A percentile compares a stretch with the other conserved stretches of the same genome.
Conservation (phyloP, 2,888 invertebrate species). For the Coenonympha glycerion region DNA sequence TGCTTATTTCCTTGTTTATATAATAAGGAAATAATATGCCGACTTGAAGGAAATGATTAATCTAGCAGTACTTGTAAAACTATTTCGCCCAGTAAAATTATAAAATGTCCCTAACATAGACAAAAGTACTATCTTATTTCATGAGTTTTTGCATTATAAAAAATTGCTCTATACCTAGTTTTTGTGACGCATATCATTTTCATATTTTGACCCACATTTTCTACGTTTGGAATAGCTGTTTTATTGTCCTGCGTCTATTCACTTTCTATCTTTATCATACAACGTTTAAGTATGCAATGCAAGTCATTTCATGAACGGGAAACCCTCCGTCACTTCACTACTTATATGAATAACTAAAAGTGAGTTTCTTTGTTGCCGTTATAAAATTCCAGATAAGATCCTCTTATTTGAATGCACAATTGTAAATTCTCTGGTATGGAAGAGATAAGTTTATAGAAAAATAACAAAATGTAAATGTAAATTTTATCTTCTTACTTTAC, state of each 20-base stretch:
- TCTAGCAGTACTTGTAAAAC: neutral
- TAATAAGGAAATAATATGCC: too few species aligned
- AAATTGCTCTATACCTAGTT: too few species aligned
- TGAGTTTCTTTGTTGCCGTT: neutral
- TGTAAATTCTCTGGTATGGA: too few species aligned
- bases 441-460: too few species aligned
- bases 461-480: neutral
- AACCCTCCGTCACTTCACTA: too few species aligned
- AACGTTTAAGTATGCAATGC: neutral
- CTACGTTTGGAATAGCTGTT: neutral
- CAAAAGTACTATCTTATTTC: too few species aligned
- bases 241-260: neutral
- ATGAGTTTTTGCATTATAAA: too few species aligned
- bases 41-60: neutral
- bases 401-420: too few species aligned
- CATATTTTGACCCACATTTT: neutral
- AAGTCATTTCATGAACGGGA: too few species aligned
- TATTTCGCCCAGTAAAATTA: neutral
- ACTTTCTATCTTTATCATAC: neutral
- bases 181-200: too few species aligned
- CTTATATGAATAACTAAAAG: neutral
- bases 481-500: neutral
- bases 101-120: too few species aligned
- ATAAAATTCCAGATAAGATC: neutral
- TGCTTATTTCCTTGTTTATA: slow-evolving; percentile 27